These are phyloP conservation scores for Folsomia manolachei DNA, from an alignment of 2,888 invertebrate species.

Conservation along the genomic window DNA sequence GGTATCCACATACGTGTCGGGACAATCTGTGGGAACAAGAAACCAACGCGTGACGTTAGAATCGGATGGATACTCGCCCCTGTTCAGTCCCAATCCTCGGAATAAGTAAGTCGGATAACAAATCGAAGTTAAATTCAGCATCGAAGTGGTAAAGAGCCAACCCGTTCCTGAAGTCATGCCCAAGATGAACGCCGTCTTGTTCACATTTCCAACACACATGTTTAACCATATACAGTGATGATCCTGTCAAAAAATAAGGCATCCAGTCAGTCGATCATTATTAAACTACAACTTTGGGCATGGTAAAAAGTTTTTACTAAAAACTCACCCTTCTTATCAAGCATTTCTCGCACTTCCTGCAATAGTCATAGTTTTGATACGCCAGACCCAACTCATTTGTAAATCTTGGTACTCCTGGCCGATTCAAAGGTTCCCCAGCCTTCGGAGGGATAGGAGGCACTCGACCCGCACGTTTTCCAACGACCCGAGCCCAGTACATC, in stretches of 20 bases:
- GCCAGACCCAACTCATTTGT: too few species aligned
- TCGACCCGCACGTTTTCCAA: not conserved
- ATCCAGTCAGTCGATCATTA: not conserved
- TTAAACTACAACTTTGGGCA: too few species aligned
- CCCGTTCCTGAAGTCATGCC: constrained; percentile 29
- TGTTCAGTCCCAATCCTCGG: constrained; percentile 26
- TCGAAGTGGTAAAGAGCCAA: constrained; percentile 37
- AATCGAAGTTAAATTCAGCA: constrained; percentile 36
- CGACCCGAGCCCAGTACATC: too few species aligned
- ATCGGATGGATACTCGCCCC: too few species aligned
- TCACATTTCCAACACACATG: constrained; percentile 41
- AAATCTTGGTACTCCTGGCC: not conserved
- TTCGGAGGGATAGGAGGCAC: not conserved
- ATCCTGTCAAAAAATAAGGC: constrained; percentile 24
- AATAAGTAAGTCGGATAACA: constrained; percentile 43
- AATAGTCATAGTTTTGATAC: not conserved
- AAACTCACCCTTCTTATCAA: not conserved
- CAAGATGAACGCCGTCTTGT: constrained; percentile 41
- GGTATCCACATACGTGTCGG: constrained; percentile 29
- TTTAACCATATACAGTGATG: constrained; percentile 49
- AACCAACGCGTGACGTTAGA: constrained; percentile 7
- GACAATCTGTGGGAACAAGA: constrained; percentile 38
- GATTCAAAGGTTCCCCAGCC: not conserved
- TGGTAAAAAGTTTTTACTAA: not conserved
- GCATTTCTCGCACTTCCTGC: constrained; percentile 6